phyloP scores from a whole-genome alignment of 2,113 vertebrate genomes.

The Gnathonemus echidnorhynchus region DNA sequence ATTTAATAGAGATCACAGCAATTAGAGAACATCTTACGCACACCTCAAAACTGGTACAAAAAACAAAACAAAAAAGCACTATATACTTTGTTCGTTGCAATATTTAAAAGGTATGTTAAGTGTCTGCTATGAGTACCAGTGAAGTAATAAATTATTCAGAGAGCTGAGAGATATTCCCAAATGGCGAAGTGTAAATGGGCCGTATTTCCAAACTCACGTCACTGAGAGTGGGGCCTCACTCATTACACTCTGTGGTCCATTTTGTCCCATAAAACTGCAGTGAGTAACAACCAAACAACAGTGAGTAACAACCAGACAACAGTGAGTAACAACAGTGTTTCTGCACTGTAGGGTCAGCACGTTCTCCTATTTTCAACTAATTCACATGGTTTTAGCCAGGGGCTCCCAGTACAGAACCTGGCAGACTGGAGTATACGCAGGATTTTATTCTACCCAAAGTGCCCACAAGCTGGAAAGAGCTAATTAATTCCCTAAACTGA shows the following conservation, averaged over 20 bases:
- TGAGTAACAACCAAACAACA: background rate
- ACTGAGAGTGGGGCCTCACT: background rate
- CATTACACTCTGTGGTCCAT: background rate
- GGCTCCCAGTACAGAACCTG: background rate
- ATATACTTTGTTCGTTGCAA: background rate
- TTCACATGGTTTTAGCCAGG: background rate
- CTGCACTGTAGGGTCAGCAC: background rate
- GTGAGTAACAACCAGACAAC: background rate
- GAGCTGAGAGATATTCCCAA: background rate
- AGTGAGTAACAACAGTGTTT: background rate
- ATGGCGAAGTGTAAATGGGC: background rate
- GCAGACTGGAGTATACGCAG: background rate
- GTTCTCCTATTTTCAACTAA: background rate
- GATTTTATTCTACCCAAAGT: background rate
- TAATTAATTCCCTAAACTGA: slow-evolving; percentile 1
- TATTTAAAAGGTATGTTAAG: background rate
- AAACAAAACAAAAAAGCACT: background rate
- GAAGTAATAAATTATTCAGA: background rate
- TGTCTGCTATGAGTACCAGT: background rate
- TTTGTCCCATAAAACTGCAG: background rate
- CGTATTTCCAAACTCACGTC: background rate
- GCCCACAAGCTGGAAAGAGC: background rate
- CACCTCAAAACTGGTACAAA: background rate
- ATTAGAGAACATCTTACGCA: background rate
- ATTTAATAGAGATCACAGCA: background rate